Evolutionary conservation across 2,113 vertebrate genomes (phyloP), one percentile per base, ranked within the genome.

Genomic region (Muscicapa adusta): DNA sequence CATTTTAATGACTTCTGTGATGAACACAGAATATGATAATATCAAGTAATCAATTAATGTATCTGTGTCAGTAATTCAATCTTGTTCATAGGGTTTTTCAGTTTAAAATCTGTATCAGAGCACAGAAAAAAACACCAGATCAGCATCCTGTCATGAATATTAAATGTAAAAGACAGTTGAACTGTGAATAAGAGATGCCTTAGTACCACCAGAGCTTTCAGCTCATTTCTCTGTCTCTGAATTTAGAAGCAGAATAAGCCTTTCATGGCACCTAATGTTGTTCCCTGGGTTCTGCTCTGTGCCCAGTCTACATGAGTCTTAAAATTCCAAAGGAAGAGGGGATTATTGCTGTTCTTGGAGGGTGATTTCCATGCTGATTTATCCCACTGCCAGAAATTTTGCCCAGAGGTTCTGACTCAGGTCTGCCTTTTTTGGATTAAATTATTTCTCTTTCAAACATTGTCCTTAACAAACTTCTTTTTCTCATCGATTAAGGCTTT

Each of bases 341-440:
- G n/a, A 38, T 82, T 72, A 61, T 60, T 67, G 31, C 31, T 77
- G 31, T 45, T 72, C 47, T 89, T 71, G 72, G 77, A 90, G 53
- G 38, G 47, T 4, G 1, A 63, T 91, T 51, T 83, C 83, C 72
- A 34, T 31, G 62, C n/a, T 68, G 61, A 14, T 66, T 24, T 48
- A 82, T 85, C 47, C 36, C 61, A 50, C 45, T 45, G 40, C 16
- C 73, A 91, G 83, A 81, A 84, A 67, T 34, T 81, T 77, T 81
- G 66, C 53, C 81, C 0, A 0, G 54, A 79, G 36, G 8, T 89
- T 91, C 76, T 63, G 26, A 81, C 36, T 79, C 91, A 77, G 61
- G 38, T 92, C 79, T 92, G 60, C n/a, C 18, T 63, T 92, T 94
- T 96, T 66, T 56, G 8, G 50, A 71, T 79, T 85, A 93, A 95